Base-by-base conservation (phyloP, 1,140 invertebrate species). In the Lethocerus indicus region DNA sequence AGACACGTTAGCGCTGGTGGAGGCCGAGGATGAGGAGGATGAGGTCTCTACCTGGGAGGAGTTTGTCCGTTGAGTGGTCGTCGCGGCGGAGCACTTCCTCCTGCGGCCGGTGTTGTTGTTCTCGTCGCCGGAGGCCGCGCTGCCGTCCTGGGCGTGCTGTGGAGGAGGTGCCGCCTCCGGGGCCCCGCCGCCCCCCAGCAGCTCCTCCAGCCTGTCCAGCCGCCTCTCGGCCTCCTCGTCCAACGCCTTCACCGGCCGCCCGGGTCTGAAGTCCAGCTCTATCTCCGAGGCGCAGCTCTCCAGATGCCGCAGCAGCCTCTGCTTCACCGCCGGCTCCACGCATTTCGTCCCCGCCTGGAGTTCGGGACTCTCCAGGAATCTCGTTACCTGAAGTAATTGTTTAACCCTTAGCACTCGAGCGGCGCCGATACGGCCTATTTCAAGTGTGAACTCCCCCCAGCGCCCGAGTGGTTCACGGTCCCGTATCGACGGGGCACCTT, bases 251-350 rank as follows among this genome's bases (percentile, higher is more conserved):
- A 45, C 25, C 14, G 47, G 47, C 44, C 29, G 29, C 45, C 62
- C 26, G 64, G 63, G 41, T 74, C 73, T 50, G 74, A 79, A 65
- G 57, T 80, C 77, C 25, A 76, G 61, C 58, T 81, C 78, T 18
- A 83, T 70, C 57, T 82, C 79, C 0, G 73, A 70, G 14, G 81
- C 70, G 60, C 81, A 83, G 54, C 72, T 74, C 56, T 82, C 77
- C 53, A 85, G 59, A 58, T 85, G 81, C 3, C 76, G 67, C 1
- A 83, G 59, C 7, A 86, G 64, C 7, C 50, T 41, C 32, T 82
- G 76, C 54, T 79, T 75, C 1, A 81, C 69, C 1, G 73, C 74
- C 0, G 74, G 67, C 47, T 85, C 82, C 12, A 54, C 24, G 6
- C 39, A 56, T 41, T 54, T 56, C 46, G 59, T 57, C 28, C 41